phyloP scores from a whole-genome alignment of 1,140 invertebrate species.

The Drosophila auraria region DNA sequence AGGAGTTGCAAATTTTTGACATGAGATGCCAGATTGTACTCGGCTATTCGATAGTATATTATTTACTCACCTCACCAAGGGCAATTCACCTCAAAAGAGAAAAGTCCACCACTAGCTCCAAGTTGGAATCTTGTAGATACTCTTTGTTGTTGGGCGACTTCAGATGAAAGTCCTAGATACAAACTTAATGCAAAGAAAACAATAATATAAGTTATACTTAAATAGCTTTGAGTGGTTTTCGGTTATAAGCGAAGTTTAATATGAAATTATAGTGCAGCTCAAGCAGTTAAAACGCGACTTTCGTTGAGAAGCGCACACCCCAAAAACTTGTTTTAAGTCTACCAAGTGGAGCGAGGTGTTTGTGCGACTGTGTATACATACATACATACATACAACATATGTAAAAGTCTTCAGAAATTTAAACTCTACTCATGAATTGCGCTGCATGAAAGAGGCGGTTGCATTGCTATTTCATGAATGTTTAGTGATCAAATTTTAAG shows the following conservation, averaged over 20 bases:
- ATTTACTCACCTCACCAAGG: no score
- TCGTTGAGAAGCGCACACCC: conserved; percentile 28
- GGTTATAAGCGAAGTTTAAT: not conserved
- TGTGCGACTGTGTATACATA: conserved; percentile 28
- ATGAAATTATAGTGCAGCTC: not conserved
- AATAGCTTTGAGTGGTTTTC: not conserved
- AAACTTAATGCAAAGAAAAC: not conserved
- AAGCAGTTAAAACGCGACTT: conserved; percentile 4
- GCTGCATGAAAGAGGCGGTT: conserved; percentile 18
- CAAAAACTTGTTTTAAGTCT: conserved; percentile 45
- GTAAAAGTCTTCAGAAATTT: conserved; percentile 38
- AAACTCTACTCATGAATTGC: conserved; percentile 16
- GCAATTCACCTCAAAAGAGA: no score
- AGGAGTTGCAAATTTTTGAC: no score
- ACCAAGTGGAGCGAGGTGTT: conserved; percentile 23
- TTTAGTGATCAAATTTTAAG: conserved; percentile 31
- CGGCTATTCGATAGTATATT: no score
- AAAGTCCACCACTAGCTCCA: not conserved
- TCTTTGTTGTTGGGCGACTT: conserved; percentile 27
- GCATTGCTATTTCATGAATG: conserved; percentile 14
- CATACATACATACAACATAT: conserved; percentile 21
- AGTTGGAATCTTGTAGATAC: conserved; percentile 26
- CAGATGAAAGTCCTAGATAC: conserved; percentile 5
- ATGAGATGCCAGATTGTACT: no score
- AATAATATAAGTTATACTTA: not conserved